Conservation (phyloP, 2,113 vertebrate genomes). For the Blennius ocellaris region DNA sequence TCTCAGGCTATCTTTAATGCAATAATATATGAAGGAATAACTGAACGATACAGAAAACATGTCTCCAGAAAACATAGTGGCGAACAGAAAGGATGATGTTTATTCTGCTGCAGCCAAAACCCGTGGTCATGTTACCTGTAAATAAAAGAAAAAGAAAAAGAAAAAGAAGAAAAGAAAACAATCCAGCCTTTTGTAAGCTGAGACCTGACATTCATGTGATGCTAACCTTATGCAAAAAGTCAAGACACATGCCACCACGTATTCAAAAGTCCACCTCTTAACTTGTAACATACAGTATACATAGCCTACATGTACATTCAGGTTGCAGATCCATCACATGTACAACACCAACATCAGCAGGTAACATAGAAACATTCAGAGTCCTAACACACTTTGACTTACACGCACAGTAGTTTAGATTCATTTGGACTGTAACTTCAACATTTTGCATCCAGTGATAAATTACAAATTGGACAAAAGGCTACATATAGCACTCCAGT, state of each 20-base stretch:
- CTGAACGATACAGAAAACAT: neutral
- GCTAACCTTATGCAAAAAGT: constrained; percentile 17
- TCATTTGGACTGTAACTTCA: constrained; percentile 21
- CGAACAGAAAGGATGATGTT: constrained; percentile 50
- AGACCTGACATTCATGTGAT: constrained; percentile 40
- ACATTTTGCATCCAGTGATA: constrained; percentile 40
- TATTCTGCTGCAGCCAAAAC: constrained; percentile 52
- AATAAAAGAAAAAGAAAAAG: no score
- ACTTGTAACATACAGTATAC: constrained; percentile 51
- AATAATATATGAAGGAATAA: no score
- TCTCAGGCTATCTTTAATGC: no score
- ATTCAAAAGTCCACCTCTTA: constrained; percentile 48
- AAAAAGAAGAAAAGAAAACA: neutral
- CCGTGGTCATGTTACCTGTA: constrained; percentile 22
- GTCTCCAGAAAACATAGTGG: neutral
- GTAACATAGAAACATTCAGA: constrained; percentile 56
- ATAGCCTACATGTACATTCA: constrained; percentile 67
- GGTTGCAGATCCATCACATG: constrained; percentile 62
- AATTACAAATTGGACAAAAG: constrained; percentile 9
- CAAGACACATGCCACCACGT: constrained; percentile 56
- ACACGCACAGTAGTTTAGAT: constrained; percentile 26
- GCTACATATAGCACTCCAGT: constrained; percentile 49
- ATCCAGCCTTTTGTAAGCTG: constrained; percentile 16
- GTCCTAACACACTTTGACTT: constrained; percentile 17
- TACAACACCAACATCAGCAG: constrained; percentile 63